Base-by-base conservation (phyloP, 2,888 invertebrate genomes). In the Actias luna region DNA sequence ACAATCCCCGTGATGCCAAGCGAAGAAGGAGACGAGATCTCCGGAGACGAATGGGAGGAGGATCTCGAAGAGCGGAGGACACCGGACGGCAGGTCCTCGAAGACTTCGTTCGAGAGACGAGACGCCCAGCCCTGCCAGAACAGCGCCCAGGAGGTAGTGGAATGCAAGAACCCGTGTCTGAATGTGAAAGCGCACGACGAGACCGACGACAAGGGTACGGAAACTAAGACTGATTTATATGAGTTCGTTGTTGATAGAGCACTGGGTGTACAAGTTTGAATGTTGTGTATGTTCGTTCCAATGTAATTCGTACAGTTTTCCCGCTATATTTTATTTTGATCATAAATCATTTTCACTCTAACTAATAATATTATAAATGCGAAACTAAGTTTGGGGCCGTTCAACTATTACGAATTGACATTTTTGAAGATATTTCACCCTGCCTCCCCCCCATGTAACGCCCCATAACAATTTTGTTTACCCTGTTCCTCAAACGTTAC, bases 231-330 rank as follows among this genome's bases (percentile, higher is more conserved):
- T 86, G 92, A 89, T 66, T 94, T 93, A 83, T 97, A 95, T 88
- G 96, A 96, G 72, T 97, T 97, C 87, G 96, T 97, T 70, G 96
- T 97, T 70, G 97, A 97, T 89, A 94, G 97, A 85, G 96, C 95
- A 66, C 93, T 97, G 77, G 97, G 97, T 80, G 97, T 97, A 74
- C 97, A 97, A 92, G 97, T 97, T 81, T 97, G 93, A 80, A 74
- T 74, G 77, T 69, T 69, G 73, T 50, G 58, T 59, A 58, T 58
- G 46, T 29, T 58, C 68, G 63, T 64, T 29, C 67, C 60, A 61
- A 63, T 62, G 16, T 59, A 35, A 33, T 64, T 33, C 16, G 27
- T 1, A 25, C 50, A 10, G 22, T 5, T 59, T 46, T 62, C 50
- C 1, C 33, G 33, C 10, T 31, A 16, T 36, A 61, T 57, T 57